Base-by-base conservation (phyloP, 2,797 vertebrate genomes). In the Glossophaga mutica region DNA sequence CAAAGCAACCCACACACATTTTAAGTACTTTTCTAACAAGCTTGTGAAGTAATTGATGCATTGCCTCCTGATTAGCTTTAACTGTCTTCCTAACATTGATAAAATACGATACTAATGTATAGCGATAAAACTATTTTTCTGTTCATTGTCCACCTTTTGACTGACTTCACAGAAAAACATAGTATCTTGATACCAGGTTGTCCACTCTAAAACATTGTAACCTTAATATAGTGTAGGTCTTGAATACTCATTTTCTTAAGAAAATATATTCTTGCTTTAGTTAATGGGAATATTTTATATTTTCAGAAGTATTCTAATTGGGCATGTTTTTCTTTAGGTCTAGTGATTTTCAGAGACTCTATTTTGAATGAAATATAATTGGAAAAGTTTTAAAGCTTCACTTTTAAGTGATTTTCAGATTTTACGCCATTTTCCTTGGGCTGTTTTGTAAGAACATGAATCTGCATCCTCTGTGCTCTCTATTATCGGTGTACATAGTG, bases 11-110 rank as follows among this genome's bases (percentile, higher is more conserved):
- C 90, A 9, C 24, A 55, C 76, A 81, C 18, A 78, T 90, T 92
- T 87, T 90, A 91, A 95, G 65, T 62, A n/a, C 10, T 85, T 92
- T 95, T 89, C 32, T 82, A 79, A 50, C 29, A 73, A 57, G 18
- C 76, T 48, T 92, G 59, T 44, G 46, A 87, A 70, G n/a, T 86
- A 79, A 87, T 18, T 81, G 1, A 50, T 52, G 26, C 44, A 21
- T 37, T 89, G 59, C 46, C 44, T 65, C 55, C 18, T 3, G 18
- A 48, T 79, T 44, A 50, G 18, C 71, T 84, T 67, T 50, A 79
- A 70, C 48, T 11, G 34, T 7, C 46, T 48, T 82, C 55, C 62
- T 77, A 57, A 39, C 42, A 22, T 44, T 87, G 48, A 87, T 32
- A 57, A 94, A 55, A 76, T 19, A 19, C 8, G 55, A 42, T 12